Evolutionary conservation across 2,888 invertebrate genomes (phyloP).

Genomic region (Lasioglossum oenotherae): DNA sequence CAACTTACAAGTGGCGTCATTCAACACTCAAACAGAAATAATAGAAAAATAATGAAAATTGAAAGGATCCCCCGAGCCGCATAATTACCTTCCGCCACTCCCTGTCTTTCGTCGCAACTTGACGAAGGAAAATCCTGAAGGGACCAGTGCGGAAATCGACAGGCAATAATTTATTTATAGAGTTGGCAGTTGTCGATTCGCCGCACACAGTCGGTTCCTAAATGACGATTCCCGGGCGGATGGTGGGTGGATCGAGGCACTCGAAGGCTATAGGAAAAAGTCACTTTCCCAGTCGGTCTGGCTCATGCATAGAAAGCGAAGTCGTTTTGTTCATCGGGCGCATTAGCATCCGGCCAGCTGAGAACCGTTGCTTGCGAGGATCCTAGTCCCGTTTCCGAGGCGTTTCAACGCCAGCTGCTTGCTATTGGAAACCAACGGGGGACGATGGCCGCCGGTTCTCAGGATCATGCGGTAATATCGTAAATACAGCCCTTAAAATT

Average conservation of each 20-base stretch:
- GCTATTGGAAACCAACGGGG: constrained; percentile 43
- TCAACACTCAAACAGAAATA: no score
- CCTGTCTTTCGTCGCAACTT: background rate
- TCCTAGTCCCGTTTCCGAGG: constrained; percentile 13
- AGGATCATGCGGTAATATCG: constrained; percentile 45
- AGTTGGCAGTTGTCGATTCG: background rate
- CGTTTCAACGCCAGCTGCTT: constrained; percentile 54
- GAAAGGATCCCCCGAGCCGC: background rate
- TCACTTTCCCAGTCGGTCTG: background rate
- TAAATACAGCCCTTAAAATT: constrained; percentile 53
- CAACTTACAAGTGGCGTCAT: background rate
- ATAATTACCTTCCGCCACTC: background rate
- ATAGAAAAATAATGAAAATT: background rate
- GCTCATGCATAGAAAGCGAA: constrained; percentile 37
- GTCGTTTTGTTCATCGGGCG: background rate
- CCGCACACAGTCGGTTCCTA: background rate
- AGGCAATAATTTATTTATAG: background rate
- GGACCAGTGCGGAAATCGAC: background rate
- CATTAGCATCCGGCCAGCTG: constrained; percentile 31
- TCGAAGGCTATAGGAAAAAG: background rate
- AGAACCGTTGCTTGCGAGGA: constrained; percentile 21
- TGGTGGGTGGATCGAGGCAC: background rate
- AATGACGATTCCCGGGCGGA: background rate
- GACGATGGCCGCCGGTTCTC: constrained; percentile 43
- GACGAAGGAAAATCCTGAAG: background rate